Base-by-base conservation (phyloP, 2,888 invertebrate genomes). In the Ormia ochracea region DNA sequence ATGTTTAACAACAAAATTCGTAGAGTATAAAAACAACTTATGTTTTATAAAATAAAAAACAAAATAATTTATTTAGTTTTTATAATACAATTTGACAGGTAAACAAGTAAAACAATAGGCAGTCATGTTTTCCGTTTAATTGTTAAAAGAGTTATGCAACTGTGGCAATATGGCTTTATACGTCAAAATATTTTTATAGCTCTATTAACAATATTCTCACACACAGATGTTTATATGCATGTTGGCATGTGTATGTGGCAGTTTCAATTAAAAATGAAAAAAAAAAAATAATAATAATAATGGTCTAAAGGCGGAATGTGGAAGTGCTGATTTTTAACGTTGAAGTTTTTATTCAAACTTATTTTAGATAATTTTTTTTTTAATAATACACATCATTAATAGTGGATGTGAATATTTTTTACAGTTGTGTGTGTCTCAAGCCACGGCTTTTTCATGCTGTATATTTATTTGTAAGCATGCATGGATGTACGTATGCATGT, bases 111-210 rank as follows among this genome's bases (percentile, higher is more conserved):
- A 50, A 65, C 50, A 65, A 50, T 65, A 26, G 23, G 14, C 14
- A 68, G 23, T 23, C 14, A 68, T 43, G 68, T 21, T 31, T 68
- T 68, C 68, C 54, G 43, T 68, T 68, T 43, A 56, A 56, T 52
- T 52, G 50, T 38, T 26, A 31, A 50, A 36, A 26, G 17, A 43
- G 26, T 50, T 26, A 52, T 50, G 65, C 50, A 36, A 6, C 23
- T 50, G 50, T 26, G 52, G 19, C 52, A 38, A 17, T 36, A 48
- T n/a, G 2, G 3, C n/a, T 9, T 33, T 33, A 33, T 21, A n/a
- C 14, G 63, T 33, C 23, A 26, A 12, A 43, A 26, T 9, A 61
- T 19, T n/a, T 61, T 45, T 45, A 12, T 1, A 59, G n/a, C 38
- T 56, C 21, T 38, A 23, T 23, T 23, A 12, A 56, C 36, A 21